These are phyloP conservation scores for Phoronis australis DNA, from an alignment of 2,888 invertebrate genomes.

Conservation along the genomic window DNA sequence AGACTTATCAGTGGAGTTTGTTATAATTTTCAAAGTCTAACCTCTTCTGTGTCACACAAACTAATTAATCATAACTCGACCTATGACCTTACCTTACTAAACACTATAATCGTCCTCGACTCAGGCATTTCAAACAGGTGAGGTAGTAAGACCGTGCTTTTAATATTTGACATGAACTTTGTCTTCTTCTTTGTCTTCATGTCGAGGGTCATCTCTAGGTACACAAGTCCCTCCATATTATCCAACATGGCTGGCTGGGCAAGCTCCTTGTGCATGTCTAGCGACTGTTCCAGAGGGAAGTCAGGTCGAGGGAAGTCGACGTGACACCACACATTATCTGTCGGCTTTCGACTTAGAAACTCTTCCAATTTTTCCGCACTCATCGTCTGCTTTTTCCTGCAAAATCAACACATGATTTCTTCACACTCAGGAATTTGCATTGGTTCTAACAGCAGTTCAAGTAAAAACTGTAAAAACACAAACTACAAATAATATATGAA, in stretches of 20 bases:
- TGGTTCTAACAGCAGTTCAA: too few relatives aligned
- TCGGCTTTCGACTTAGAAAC: conserved; percentile 16
- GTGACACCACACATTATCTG: conserved; percentile 38
- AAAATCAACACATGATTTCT: too few relatives aligned
- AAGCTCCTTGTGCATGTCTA: conserved; percentile 35
- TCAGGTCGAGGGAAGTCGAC: conserved; percentile 25
- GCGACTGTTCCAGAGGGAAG: conserved; percentile 23
- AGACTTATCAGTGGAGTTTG: too few relatives aligned
- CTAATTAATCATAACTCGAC: too few relatives aligned
- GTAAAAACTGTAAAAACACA: too few relatives aligned
- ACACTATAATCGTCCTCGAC: conserved; percentile 26
- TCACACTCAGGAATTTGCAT: too few relatives aligned
- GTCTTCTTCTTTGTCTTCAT: conserved; percentile 43
- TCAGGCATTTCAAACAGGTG: conserved; percentile 33
- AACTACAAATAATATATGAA: too few relatives aligned
- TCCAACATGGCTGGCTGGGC: conserved; percentile 40
- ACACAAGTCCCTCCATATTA: conserved; percentile 29
- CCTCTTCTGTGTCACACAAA: too few relatives aligned
- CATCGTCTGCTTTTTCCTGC: conserved; percentile 1
- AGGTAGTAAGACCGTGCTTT: conserved; percentile 29
- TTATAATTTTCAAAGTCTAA: too few relatives aligned
- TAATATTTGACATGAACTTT: conserved; percentile 31
- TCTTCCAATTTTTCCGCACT: conserved; percentile 6
- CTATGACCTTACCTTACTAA: conserved; percentile 31
- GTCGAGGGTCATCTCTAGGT: conserved; percentile 29